Base-by-base conservation (phyloP, 1,140 invertebrate species). In the Anastatus disparis region DNA sequence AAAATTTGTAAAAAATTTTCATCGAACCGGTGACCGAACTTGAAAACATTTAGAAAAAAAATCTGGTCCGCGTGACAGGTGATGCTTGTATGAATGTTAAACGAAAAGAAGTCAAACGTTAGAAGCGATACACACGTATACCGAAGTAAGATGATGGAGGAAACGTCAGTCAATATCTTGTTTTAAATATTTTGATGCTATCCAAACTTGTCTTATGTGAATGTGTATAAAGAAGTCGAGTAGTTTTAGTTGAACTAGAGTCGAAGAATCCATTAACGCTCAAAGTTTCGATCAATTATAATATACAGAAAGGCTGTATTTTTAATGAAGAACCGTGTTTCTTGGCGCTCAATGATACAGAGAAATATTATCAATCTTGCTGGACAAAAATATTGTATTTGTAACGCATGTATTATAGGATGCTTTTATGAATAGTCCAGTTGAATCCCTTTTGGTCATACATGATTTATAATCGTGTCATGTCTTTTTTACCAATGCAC, bases 251-350 rank as follows among this genome's bases (percentile, higher is more conserved):
- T 17, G 17, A 42, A 24, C 12, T 42, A 42, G 2, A 6, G 22
- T 24, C 26, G 27, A 6, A 22, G 17, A 38, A 56, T 56, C 31
- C 31, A 56, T 56, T 59, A 59, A 40, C 20, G 27, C 35, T 20
- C n/a, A n/a, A n/a, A n/a, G n/a, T n/a, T 38, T 26, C 1, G 38
- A 59, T 59, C 20, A 59, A 56, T 59, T 59, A 42, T 59, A 42
- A 59, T 59, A 40, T 9, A n/a, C n/a, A n/a, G 42, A 35, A 59
- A 42, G 26, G 55, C 26, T 6, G 55, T 22, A 26, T 59, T 40
- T n/a, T 42, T 42, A 59, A 59, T 42, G 20, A 42, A 42, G 20
- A 3, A 20, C 13, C 29, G n/a, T 22, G n/a, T n/a, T n/a, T n/a
- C n/a, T n/a, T n/a, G n/a, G n/a, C n/a, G 31, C 31, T 2, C 12